A percentile compares a stretch with the other conserved stretches of the same genome.
Evolutionary conservation across 1,140 invertebrate species (phyloP).

Genomic region (Elymnias hypermnestra): DNA sequence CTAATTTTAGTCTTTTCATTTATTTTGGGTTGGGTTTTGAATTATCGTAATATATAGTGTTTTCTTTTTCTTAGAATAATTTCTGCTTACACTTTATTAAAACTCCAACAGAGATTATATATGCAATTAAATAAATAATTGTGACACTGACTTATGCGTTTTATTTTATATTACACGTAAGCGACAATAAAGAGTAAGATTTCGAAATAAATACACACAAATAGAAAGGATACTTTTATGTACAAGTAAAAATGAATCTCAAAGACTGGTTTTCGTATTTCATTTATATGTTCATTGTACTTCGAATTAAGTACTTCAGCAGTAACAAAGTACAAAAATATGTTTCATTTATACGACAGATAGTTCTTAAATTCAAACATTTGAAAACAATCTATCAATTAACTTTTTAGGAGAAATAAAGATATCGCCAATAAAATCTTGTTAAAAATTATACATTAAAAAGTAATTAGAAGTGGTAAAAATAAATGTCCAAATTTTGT

Average conservation of each 20-base stretch:
- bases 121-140: constrained; percentile 39
- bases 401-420: too few relatives aligned
- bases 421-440: too few relatives aligned
- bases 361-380: too few relatives aligned
- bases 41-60: constrained; percentile 20
- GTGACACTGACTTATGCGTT: constrained; percentile 25
- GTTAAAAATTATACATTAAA: too few relatives aligned
- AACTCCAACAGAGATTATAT: constrained; percentile 47
- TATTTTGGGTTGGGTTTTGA: constrained; percentile 30
- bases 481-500: too few relatives aligned
- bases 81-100: constrained; percentile 26
- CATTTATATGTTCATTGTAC: not conserved
- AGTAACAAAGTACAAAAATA: too few relatives aligned
- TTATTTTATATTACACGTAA: constrained; percentile 15
- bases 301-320: too few relatives aligned
- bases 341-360: too few relatives aligned
- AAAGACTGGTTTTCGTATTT: not conserved
- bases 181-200: not conserved
- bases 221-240: not conserved
- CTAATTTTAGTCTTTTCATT: constrained; percentile 28
- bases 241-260: not conserved
- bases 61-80: constrained; percentile 21
- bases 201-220: not conserved
- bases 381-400: too few relatives aligned
- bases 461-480: too few relatives aligned